These are phyloP conservation scores for Drosophila robusta DNA, from an alignment of 2,888 invertebrate species.

Conservation along the genomic window DNA sequence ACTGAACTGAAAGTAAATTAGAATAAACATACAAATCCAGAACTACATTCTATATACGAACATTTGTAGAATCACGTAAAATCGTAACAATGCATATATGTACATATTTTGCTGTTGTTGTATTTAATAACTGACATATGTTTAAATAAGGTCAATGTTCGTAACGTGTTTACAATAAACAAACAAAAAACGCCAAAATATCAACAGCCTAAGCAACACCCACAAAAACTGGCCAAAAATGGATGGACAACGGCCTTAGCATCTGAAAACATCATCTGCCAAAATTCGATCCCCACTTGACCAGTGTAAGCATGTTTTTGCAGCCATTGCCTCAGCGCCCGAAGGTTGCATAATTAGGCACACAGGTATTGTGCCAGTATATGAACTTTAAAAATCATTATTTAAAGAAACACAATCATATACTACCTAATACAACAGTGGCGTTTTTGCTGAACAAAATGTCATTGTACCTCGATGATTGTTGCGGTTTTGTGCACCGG, in stretches of 20 bases:
- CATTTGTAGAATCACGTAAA: too few species aligned
- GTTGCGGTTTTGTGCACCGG: slow-evolving; percentile 33
- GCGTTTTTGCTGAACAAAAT: slow-evolving; percentile 24
- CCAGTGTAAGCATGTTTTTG: slow-evolving; percentile 25
- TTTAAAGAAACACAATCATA: slow-evolving; percentile 19
- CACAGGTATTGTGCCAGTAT: slow-evolving; percentile 23
- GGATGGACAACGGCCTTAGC: slow-evolving; percentile 56
- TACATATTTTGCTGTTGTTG: slow-evolving; percentile 3
- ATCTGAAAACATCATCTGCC: slow-evolving; percentile 59
- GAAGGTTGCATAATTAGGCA: slow-evolving; percentile 68
- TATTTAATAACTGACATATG: slow-evolving; percentile 43
- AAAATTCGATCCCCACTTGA: slow-evolving; percentile 54
- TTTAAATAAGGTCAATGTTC: slow-evolving; percentile 71
- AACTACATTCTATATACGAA: too few species aligned
- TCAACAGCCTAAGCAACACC: slow-evolving; percentile 51
- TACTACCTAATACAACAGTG: slow-evolving; percentile 10
- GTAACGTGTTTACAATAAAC: slow-evolving; percentile 63
- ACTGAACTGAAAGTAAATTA: too few species aligned
- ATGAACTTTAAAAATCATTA: slow-evolving; percentile 41
- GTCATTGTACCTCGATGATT: slow-evolving; percentile 44
- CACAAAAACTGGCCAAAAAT: slow-evolving; percentile 64
- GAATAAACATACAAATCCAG: too few species aligned
- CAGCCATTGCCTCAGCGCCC: slow-evolving; percentile 39
- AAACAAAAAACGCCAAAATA: slow-evolving; percentile 45
- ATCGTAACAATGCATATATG: not conserved